phyloP scores from a whole-genome alignment of 1,140 invertebrate species.

The Neelides sp. region DNA sequence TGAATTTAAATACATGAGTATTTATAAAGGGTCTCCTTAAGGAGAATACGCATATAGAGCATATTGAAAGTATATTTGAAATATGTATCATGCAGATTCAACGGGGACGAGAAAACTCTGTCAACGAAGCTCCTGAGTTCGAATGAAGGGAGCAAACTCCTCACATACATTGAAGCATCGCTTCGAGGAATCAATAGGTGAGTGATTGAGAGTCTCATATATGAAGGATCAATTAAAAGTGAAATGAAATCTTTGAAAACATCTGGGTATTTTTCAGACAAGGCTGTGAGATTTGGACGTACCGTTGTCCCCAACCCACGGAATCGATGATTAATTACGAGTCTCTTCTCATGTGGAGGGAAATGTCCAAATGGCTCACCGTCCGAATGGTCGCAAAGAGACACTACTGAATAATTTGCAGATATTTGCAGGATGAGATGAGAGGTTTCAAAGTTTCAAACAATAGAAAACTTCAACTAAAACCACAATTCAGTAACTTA shows the following conservation, averaged over 20 bases:
- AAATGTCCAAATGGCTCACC: slow-evolving; percentile 33
- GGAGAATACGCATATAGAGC: no score
- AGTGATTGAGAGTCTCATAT: neutral
- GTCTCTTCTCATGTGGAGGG: slow-evolving; percentile 31
- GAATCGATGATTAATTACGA: slow-evolving; percentile 32
- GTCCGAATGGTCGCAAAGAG: slow-evolving; percentile 31
- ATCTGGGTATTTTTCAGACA: slow-evolving; percentile 17
- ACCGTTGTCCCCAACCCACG: slow-evolving; percentile 27
- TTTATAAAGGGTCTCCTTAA: no score
- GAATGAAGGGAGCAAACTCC: slow-evolving; percentile 29
- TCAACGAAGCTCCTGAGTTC: slow-evolving; percentile 27
- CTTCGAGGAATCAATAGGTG: slow-evolving; percentile 29
- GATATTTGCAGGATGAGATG: no score
- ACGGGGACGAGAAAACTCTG: slow-evolving; percentile 28
- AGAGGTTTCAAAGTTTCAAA: no score
- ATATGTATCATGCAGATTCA: slow-evolving; percentile 27
- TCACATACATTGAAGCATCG: slow-evolving; percentile 32
- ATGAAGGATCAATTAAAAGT: neutral
- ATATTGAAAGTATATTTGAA: no score
- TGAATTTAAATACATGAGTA: no score
- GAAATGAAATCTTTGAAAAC: neutral
- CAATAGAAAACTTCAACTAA: no score
- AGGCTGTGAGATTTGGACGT: slow-evolving; percentile 30
- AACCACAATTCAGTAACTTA: no score
- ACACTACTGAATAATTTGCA: slow-evolving; percentile 1